phyloP scores from a whole-genome alignment of 1,140 invertebrate species.

The Drosophila ananassae region DNA sequence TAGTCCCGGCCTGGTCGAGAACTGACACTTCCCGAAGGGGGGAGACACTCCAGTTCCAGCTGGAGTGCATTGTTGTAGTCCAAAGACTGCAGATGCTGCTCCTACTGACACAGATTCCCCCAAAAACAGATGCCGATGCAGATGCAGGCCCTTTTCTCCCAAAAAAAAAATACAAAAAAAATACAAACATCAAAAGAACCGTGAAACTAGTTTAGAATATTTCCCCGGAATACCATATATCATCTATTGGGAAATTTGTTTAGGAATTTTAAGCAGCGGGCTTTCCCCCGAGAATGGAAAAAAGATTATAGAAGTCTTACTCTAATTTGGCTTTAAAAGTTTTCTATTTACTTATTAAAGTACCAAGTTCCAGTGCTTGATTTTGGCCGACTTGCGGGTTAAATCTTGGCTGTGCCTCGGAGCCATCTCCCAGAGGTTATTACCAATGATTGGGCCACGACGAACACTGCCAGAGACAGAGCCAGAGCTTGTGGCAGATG shows the following conservation, averaged over 20 bases:
- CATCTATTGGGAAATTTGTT: background rate
- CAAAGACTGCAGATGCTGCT: slow-evolving; percentile 23
- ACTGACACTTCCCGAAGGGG: slow-evolving; percentile 28
- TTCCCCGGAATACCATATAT: background rate
- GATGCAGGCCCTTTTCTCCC: slow-evolving; percentile 14
- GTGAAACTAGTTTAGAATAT: background rate
- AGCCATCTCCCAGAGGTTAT: slow-evolving; percentile 19
- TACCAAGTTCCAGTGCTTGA: slow-evolving; percentile 24
- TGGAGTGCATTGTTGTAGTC: background rate
- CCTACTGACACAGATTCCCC: slow-evolving; percentile 48
- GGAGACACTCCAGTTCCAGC: background rate
- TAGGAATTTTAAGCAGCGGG: no score
- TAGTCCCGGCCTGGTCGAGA: background rate
- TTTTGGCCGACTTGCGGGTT: slow-evolving; percentile 26
- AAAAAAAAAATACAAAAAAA: background rate
- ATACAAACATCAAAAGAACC: background rate
- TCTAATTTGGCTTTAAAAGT: background rate
- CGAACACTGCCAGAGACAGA: slow-evolving; percentile 1
- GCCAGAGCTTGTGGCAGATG: slow-evolving; percentile 22
- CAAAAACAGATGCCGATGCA: slow-evolving; percentile 2
- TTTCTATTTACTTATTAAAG: no score
- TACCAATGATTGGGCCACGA: slow-evolving; percentile 39
- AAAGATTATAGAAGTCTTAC: background rate
- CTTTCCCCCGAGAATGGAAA: no score
- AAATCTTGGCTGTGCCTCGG: slow-evolving; percentile 4